phyloP scores from a whole-genome alignment of 1,140 invertebrate species.

The Gonatopus flavifemur region DNA sequence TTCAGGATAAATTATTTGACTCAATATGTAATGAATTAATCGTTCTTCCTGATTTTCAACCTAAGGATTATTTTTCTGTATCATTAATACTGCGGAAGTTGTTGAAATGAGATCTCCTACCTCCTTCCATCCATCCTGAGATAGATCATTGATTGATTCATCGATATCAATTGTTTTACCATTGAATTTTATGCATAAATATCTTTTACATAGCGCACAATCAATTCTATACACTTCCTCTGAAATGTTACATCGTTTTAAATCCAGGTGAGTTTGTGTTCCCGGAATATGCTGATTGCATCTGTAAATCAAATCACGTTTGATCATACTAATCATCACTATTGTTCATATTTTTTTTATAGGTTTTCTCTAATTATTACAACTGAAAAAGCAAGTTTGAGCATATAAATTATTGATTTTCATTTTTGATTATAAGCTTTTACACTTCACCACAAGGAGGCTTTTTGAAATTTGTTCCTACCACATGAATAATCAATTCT shows the following conservation, averaged over 20 bases:
- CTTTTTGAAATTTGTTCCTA: too few relatives aligned
- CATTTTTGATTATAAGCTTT: too few relatives aligned
- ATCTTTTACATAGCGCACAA: conserved; percentile 19
- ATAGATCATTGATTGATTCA: conserved; percentile 11
- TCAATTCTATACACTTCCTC: conserved; percentile 18
- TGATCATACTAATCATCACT: too few relatives aligned
- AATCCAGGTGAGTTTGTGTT: conserved; percentile 6
- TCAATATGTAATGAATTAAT: conserved; percentile 26
- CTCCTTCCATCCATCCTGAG: conserved; percentile 22
- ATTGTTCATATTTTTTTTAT: too few relatives aligned
- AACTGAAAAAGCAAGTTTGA: too few relatives aligned
- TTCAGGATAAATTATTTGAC: conserved; percentile 31
- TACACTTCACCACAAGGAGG: too few relatives aligned
- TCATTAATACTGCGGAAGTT: background rate
- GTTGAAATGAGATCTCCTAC: conserved; percentile 4
- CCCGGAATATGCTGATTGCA: too few relatives aligned
- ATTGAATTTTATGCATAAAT: conserved; percentile 16
- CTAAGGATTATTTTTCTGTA: conserved; percentile 3
- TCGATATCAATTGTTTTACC: conserved; percentile 23
- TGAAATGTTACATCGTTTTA: conserved; percentile 13
- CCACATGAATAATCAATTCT: too few relatives aligned
- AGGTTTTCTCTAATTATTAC: too few relatives aligned
- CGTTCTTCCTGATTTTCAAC: conserved; percentile 21
- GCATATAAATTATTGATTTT: too few relatives aligned
- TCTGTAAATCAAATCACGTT: too few relatives aligned